phyloP scores from a whole-genome alignment of 92 coral and sea anemone species.

The Palythoa heliodiscus region DNA sequence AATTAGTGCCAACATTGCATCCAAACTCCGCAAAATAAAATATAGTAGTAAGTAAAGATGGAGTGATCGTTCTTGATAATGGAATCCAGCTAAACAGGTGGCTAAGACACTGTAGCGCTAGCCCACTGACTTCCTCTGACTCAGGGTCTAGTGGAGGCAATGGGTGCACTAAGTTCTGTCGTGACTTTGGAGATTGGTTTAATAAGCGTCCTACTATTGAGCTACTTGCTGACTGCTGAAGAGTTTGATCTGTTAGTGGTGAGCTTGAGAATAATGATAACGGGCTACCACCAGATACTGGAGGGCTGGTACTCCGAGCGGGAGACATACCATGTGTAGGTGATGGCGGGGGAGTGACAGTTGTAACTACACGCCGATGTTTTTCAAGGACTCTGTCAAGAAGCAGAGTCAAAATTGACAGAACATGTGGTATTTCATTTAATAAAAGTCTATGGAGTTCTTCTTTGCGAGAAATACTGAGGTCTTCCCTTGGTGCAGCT shows the following conservation, averaged over 20 bases:
- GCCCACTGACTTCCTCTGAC: slow-evolving; percentile 87
- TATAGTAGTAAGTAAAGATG: slow-evolving; percentile 88
- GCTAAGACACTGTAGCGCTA: slow-evolving; percentile 79
- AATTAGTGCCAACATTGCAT: slow-evolving; percentile 83
- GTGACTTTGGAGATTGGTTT: slow-evolving; percentile 76
- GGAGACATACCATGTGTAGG: slow-evolving; percentile 95
- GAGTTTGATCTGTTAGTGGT: slow-evolving; percentile 61
- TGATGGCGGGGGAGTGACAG: slow-evolving; percentile 99
- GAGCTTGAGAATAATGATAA: slow-evolving; percentile 69
- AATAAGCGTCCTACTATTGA: slow-evolving; percentile 80
- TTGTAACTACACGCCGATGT: slow-evolving; percentile 84
- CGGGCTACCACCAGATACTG: slow-evolving; percentile 65
- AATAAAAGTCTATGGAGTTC: slow-evolving; percentile 89
- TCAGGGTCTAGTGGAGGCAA: slow-evolving; percentile 94
- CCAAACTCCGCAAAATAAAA: slow-evolving; percentile 99
- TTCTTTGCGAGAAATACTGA: slow-evolving; percentile 86
- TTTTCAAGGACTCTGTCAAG: slow-evolving; percentile 90
- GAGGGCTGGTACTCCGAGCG: slow-evolving; percentile 80
- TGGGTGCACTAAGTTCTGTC: slow-evolving; percentile 84
- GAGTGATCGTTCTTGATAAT: slow-evolving; percentile 86
- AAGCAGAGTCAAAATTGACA: slow-evolving; percentile 78
- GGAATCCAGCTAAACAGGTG: slow-evolving; percentile 99
- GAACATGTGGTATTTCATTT: slow-evolving; percentile 84
- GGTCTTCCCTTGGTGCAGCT: slow-evolving; percentile 93
- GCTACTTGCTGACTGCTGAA: slow-evolving; percentile 65